A percentile compares a stretch with the other conserved stretches of the same genome.
phyloP scores from a whole-genome alignment of 1,140 invertebrate species.

The Catajapyx aquilonaris region DNA sequence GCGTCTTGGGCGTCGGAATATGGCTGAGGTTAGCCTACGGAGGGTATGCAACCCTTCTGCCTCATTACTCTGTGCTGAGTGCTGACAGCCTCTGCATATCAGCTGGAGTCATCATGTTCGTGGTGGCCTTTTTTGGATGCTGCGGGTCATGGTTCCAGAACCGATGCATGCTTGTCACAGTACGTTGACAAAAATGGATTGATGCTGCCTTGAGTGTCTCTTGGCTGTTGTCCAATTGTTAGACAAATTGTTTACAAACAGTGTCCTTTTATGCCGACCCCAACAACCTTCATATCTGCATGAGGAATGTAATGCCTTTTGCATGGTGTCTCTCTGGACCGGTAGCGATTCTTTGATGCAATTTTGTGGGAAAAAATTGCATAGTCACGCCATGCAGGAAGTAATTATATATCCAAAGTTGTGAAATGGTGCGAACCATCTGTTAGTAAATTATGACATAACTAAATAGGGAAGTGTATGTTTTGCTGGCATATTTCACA shows the following conservation, averaged over 20 bases:
- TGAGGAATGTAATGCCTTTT: too few relatives aligned
- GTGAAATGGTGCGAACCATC: too few relatives aligned
- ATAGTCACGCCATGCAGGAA: too few relatives aligned
- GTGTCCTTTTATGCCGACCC: too few relatives aligned
- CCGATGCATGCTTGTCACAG: constrained; percentile 48
- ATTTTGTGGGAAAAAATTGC: too few relatives aligned
- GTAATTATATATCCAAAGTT: too few relatives aligned
- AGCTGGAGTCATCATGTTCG: constrained; percentile 41
- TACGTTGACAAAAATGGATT: constrained; percentile 22
- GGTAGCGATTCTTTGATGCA: too few relatives aligned
- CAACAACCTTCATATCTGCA: too few relatives aligned
- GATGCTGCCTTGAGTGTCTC: constrained; percentile 10
- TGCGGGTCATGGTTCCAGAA: constrained; percentile 64
- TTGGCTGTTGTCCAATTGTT: neutral
- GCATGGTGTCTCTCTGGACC: too few relatives aligned
- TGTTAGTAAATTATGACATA: too few relatives aligned
- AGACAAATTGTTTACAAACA: neutral
- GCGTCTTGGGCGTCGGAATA: constrained; percentile 45
- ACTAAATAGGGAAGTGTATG: too few relatives aligned
- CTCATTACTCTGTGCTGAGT: constrained; percentile 42
- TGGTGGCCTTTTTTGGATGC: constrained; percentile 56
- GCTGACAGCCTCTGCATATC: constrained; percentile 43
- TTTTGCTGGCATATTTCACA: too few relatives aligned
- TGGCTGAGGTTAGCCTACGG: constrained; percentile 47
- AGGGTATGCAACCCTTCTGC: constrained; percentile 44